These are phyloP conservation scores for Labeo calbasu DNA, from an alignment of 2,797 vertebrate genomes.

Conservation along the genomic window DNA sequence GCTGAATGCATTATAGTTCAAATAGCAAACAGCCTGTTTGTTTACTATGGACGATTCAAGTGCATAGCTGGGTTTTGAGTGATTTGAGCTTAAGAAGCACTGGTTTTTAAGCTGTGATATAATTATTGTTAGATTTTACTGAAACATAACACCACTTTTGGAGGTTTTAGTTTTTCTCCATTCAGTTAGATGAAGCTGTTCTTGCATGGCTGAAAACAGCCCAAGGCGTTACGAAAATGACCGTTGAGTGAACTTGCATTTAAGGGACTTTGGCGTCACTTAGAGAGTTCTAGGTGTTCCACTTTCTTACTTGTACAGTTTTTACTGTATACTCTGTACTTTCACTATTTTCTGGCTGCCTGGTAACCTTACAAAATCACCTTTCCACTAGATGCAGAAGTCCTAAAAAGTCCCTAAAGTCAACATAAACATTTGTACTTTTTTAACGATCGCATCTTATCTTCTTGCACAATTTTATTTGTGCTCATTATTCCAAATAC, in stretches of 20 bases:
- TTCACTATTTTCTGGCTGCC: background rate
- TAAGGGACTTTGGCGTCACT: background rate
- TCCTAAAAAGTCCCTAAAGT: background rate
- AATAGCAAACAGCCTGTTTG: background rate
- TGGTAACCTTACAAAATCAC: background rate
- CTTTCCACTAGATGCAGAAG: background rate
- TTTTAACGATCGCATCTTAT: background rate
- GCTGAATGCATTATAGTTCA: background rate
- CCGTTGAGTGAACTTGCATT: background rate
- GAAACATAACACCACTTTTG: background rate
- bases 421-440: constrained; percentile 2
- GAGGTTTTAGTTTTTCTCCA: background rate
- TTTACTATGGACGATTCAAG: background rate
- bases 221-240: background rate
- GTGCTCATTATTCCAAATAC: background rate
- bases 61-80: background rate
- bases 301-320: background rate
- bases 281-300: background rate
- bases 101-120: background rate
- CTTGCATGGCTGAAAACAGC: background rate
- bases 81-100: background rate
- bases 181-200: background rate
- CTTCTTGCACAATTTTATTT: background rate
- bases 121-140: background rate
- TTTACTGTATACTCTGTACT: background rate